Percentiles rank a stretch among this genome's conserved stretches.
Conservation (phyloP, 2,797 vertebrate genomes). For the Chelidonichthys spinosus region DNA sequence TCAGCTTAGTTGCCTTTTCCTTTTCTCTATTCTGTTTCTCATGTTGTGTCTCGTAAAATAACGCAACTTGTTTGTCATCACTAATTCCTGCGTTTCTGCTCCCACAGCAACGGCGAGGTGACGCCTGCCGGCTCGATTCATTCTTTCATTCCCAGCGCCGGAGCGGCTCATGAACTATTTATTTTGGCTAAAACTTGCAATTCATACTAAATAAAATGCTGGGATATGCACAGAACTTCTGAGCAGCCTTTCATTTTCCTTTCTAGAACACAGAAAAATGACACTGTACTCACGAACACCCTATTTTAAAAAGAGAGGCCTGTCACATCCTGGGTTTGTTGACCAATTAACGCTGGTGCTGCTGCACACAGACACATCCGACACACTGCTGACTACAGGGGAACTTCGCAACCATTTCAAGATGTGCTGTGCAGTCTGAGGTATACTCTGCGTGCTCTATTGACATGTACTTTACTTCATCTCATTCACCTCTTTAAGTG, state of each 20-base stretch:
- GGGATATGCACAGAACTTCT: conserved; percentile 26
- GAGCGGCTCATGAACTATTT: conserved; percentile 39
- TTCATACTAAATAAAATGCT: conserved; percentile 9
- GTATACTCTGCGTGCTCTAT: conserved; percentile 15
- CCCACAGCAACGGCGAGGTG: neutral
- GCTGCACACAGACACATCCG: conserved; percentile 34
- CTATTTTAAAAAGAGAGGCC: conserved; percentile 27
- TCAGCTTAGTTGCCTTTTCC: neutral
- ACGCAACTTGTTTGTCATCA: neutral
- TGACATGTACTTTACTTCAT: conserved; percentile 43
- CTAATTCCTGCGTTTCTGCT: conserved; percentile 1
- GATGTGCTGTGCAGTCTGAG: conserved; percentile 48
- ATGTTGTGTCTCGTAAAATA: neutral
- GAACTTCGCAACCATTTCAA: conserved; percentile 55
- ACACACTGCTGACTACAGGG: conserved; percentile 57
- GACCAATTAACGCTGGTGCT: conserved; percentile 26
- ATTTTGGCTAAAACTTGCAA: conserved; percentile 33
- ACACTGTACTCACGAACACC: conserved; percentile 41
- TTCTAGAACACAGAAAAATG: conserved; percentile 20
- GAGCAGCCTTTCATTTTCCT: conserved; percentile 28
- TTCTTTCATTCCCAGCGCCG: conserved; percentile 5
- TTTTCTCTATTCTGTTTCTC: neutral
- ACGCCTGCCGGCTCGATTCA: conserved; percentile 19
- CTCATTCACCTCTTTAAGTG: conserved; percentile 18
- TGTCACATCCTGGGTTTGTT: conserved; percentile 39